phyloP scores from a whole-genome alignment of 2,113 vertebrate genomes.

The zebrafish (Danio rerio) region GRCz12tu NC_133188.1:47010501-47011000 shows the following conservation, averaged over 20 bases:
- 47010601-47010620: conserved; percentile 7
- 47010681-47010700: conserved; percentile 2
- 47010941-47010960: conserved; percentile 63
- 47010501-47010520: neutral
- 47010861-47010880: conserved; percentile 79
- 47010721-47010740: neutral
- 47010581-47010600: neutral
- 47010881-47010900: conserved; percentile 66
- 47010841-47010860: conserved; percentile 71
- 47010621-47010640: conserved; percentile 6
- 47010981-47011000: conserved; percentile 62
- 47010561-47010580: neutral
- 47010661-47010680: conserved; percentile 12
- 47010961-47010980: conserved; percentile 43
- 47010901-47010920: conserved; percentile 79
- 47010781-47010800: conserved; percentile 9
- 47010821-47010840: conserved; percentile 72
- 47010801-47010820: conserved; percentile 26
- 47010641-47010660: neutral
- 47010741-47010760: neutral
- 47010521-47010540: neutral
- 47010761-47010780: neutral
- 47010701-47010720: neutral
- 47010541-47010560: neutral
- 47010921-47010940: conserved; percentile 73